These are phyloP conservation scores for Lasioglossum vierecki DNA, from an alignment of 2,888 invertebrate species.

Conservation along the genomic window DNA sequence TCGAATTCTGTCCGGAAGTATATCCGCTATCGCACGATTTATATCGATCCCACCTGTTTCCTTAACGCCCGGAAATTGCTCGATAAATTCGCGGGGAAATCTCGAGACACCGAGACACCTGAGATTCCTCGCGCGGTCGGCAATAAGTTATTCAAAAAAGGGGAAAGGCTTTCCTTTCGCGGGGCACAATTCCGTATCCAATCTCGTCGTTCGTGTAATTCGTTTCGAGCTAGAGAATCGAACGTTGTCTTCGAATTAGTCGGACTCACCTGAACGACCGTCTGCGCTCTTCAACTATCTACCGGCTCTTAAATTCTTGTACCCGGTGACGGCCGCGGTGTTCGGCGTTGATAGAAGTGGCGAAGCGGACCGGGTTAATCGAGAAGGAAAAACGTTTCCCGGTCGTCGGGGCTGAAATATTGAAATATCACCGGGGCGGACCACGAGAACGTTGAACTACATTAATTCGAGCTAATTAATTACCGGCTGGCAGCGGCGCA, in stretches of 20 bases:
- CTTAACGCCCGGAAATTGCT: conserved; percentile 41
- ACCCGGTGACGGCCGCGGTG: not conserved
- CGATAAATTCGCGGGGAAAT: conserved; percentile 53
- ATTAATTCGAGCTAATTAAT: conserved; percentile 70
- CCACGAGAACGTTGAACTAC: conserved; percentile 53
- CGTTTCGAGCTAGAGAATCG: conserved; percentile 22
- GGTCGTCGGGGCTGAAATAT: conserved; percentile 47
- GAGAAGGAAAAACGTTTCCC: conserved; percentile 31
- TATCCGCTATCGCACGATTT: conserved; percentile 11
- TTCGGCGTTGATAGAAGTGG: not conserved
- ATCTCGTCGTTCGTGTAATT: conserved; percentile 57
- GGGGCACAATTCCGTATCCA: conserved; percentile 56
- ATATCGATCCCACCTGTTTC: conserved; percentile 25
- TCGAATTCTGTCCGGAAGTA: not conserved
- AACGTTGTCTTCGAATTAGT: conserved; percentile 67
- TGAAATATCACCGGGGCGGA: conserved; percentile 46
- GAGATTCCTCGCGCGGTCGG: conserved; percentile 33
- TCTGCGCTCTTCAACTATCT: conserved; percentile 5
- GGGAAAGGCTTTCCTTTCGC: not conserved
- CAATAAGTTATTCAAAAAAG: conserved; percentile 62
- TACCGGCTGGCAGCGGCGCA: conserved; percentile 53
- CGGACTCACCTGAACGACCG: conserved; percentile 50
- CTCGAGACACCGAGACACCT: conserved; percentile 44
- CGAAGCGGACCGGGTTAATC: conserved; percentile 35
- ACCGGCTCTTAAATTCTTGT: not conserved